phyloP scores from a whole-genome alignment of 2,888 invertebrate genomes.

The Xanthia icteritia region DNA sequence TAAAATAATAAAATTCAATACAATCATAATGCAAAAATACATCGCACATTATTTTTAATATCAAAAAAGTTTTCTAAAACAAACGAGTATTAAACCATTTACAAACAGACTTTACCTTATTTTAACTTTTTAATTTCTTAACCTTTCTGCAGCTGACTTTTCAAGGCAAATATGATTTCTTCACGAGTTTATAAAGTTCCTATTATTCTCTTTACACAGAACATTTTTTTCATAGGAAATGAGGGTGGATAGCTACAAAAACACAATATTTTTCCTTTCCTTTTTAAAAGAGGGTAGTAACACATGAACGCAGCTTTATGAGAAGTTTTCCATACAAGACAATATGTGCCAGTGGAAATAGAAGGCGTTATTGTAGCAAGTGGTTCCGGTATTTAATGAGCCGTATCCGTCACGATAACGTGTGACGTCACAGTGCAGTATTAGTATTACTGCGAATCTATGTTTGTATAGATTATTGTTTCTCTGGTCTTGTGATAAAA shows the following conservation, averaged over 20 bases:
- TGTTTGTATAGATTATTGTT: conserved; percentile 8
- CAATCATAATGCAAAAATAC: neutral
- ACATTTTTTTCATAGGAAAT: neutral
- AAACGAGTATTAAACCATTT: neutral
- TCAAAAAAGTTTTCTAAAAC: neutral
- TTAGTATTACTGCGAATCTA: neutral
- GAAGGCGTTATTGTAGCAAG: conserved; percentile 43
- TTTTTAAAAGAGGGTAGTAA: conserved; percentile 10
- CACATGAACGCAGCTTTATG: conserved; percentile 16
- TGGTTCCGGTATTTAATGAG: conserved; percentile 62
- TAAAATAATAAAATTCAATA: neutral
- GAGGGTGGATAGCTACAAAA: conserved; percentile 7
- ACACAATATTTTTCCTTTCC: neutral
- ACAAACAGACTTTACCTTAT: neutral
- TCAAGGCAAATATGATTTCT: neutral
- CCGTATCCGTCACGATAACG: conserved; percentile 57
- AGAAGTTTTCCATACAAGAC: conserved; percentile 38
- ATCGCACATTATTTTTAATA: neutral
- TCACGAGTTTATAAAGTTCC: neutral
- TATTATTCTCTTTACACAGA: neutral
- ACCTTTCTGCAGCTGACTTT: conserved; percentile 6
- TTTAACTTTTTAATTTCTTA: conserved; percentile 10
- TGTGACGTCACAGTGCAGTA: conserved; percentile 47
- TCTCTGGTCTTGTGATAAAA: neutral
- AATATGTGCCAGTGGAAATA: conserved; percentile 57